Percentiles rank a stretch among this genome's conserved stretches.
Evolutionary conservation across 2,888 invertebrate species (phyloP).

Genomic region (Drosophila hamatofila): DNA sequence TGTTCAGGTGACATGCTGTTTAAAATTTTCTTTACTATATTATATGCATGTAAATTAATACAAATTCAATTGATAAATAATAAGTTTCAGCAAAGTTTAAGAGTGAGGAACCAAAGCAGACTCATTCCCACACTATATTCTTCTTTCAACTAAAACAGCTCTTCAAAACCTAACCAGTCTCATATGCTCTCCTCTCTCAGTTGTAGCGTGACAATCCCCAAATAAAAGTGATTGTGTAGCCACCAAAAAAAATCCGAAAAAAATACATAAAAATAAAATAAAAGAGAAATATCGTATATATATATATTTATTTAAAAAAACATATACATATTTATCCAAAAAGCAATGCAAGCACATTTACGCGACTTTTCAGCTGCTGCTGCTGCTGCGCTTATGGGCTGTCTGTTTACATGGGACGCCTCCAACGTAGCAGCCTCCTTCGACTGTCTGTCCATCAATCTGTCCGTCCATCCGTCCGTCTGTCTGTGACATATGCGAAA

Average conservation of each 20-base stretch:
- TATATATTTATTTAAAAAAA: slow-evolving; percentile 2
- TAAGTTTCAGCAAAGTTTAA: no score
- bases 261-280: slow-evolving; percentile 24
- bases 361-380: slow-evolving; percentile 69
- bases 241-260: slow-evolving; percentile 35
- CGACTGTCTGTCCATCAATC: neutral
- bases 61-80: no score
- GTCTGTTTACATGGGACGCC: slow-evolving; percentile 66
- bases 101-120: no score
- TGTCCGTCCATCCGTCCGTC: neutral
- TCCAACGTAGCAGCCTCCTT: slow-evolving; percentile 40
- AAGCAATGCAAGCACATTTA: slow-evolving; percentile 55
- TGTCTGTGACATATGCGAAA: slow-evolving; percentile 80
- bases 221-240: slow-evolving; percentile 74
- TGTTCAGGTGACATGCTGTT: no score
- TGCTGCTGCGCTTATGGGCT: slow-evolving; percentile 54
- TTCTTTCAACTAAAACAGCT: neutral
- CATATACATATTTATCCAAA: slow-evolving; percentile 1
- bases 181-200: slow-evolving; percentile 10
- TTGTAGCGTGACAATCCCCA: slow-evolving; percentile 69
- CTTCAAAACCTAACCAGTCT: neutral
- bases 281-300: slow-evolving; percentile 12
- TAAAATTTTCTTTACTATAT: no score
- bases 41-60: no score
- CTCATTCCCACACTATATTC: neutral